Evolutionary conservation across 23 tunicate species (phyloP).

Genomic region (Ascidia mentula): DNA sequence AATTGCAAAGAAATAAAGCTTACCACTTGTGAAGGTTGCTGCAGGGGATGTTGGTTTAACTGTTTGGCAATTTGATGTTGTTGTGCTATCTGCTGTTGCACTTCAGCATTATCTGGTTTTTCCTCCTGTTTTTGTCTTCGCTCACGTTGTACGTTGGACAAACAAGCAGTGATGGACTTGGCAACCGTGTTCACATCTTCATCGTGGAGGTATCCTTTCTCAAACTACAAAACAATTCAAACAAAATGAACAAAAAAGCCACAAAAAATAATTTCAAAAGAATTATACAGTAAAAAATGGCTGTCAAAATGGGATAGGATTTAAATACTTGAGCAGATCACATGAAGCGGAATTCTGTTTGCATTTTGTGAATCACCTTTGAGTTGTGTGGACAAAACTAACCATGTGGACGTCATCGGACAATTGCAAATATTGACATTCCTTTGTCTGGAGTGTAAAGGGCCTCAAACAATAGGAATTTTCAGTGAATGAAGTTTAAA

Average conservation of each 20-base stretch:
- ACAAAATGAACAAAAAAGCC: neutral
- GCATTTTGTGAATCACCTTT: neutral
- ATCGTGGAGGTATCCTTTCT: conserved; percentile 86
- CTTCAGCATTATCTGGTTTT: conserved; percentile 33
- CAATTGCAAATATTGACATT: neutral
- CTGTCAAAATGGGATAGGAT: too few relatives aligned
- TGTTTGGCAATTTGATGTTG: conserved; percentile 36
- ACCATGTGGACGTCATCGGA: neutral
- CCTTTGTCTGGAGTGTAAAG: conserved; percentile 7
- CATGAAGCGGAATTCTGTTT: too few relatives aligned
- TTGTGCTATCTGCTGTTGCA: conserved; percentile 24
- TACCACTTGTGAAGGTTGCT: too few relatives aligned
- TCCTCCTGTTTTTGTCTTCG: conserved; percentile 54
- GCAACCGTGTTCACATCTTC: conserved; percentile 89
- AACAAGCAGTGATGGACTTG: conserved; percentile 70
- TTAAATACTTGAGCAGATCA: too few relatives aligned
- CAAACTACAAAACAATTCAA: conserved; percentile 44
- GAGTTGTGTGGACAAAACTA: neutral
- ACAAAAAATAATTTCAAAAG: neutral
- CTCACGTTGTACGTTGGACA: conserved; percentile 56
- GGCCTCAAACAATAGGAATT: neutral
- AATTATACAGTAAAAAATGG: neutral
- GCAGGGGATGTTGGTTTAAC: neutral
- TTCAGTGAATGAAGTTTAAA: too few relatives aligned
- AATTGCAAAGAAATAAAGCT: too few relatives aligned